Base-by-base conservation (phyloP, 2,888 invertebrate species). In the Charanyca ferruginea region DNA sequence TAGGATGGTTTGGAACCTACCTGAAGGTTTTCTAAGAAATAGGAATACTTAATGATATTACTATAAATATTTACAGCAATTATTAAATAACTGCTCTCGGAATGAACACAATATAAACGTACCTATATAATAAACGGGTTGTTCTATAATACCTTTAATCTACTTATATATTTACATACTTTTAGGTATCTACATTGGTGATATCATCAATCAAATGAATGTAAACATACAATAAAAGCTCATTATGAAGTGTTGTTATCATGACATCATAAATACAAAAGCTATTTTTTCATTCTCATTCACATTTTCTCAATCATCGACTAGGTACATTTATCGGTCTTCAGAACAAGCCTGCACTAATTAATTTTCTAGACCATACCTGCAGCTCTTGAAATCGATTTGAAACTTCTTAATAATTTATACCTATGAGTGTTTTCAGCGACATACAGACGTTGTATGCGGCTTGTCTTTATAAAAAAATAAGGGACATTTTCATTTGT, bases 301-400 rank as follows among this genome's bases (percentile, higher is more conserved):
- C 9, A 44, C 13, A 5, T 55, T 32, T 38, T 28, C 18, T 22
- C 16, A 22, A 9, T 28, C 8, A 28, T 35, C 13, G 9, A 9
- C 8, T 45, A 16, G 1, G 18, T 45, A 49, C n/a, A 38, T 23
- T 4, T 42, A 38, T 28, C 6, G 16, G 23, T 44, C 18, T 52
- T 55, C 44, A 45, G 44, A 25, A 25, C 41, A 55, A 44, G 32
- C 4, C 18, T 70, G 75, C 32, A 70, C 32, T 35, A 45, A 51
- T 52, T 35, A 52, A 45, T 52, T 67, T 67, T 75, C 45, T n/a
- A 70, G 13, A 16, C 66, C 16, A 67, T 38, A 20, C 25, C 45
- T 67, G 67, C 44, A 70, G 28, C 13, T 57, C 41, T 67, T 67
- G 35, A 25, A 47, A 70, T 70, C 51, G 68, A 70, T 75, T 68